Conservation (phyloP, 2,797 vertebrate species). For the Glyptemys insculpta region DNA sequence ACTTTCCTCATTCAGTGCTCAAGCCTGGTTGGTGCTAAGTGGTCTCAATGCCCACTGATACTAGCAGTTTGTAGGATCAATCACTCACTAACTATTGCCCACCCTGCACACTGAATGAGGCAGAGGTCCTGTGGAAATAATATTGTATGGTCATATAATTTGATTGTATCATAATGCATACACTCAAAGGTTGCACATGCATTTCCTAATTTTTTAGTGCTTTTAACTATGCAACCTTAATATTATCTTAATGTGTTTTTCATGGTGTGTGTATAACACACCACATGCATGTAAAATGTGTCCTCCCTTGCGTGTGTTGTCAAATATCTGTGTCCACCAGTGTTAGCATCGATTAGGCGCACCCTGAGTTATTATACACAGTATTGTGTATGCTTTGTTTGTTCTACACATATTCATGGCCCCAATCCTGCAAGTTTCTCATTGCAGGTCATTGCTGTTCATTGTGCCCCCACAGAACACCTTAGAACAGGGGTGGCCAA, state of each 20-base stretch:
- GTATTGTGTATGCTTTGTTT: not conserved
- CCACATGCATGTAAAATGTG: not conserved
- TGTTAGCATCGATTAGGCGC: not conserved
- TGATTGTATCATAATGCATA: too few species aligned
- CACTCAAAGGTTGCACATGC: not conserved
- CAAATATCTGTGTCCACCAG: not conserved
- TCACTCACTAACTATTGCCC: not conserved
- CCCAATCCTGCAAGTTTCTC: not conserved
- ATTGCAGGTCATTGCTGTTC: not conserved
- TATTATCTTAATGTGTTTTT: not conserved
- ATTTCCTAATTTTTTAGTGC: not conserved
- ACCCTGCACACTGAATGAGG: not conserved
- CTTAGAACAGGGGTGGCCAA: not conserved
- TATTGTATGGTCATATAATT: not conserved
- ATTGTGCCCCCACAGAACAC: not conserved
- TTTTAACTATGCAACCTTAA: not conserved
- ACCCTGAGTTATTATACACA: not conserved
- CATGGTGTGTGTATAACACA: not conserved
- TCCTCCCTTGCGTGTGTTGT: not conserved
- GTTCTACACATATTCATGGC: rapidly evolving
- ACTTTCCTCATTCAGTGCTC: not conserved
- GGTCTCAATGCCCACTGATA: not conserved
- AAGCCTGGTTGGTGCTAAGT: not conserved
- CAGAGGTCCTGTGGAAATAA: not conserved
- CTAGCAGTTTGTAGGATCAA: not conserved